phyloP scores from a whole-genome alignment of 2,888 invertebrate species.

The Abrostola triplasia region DNA sequence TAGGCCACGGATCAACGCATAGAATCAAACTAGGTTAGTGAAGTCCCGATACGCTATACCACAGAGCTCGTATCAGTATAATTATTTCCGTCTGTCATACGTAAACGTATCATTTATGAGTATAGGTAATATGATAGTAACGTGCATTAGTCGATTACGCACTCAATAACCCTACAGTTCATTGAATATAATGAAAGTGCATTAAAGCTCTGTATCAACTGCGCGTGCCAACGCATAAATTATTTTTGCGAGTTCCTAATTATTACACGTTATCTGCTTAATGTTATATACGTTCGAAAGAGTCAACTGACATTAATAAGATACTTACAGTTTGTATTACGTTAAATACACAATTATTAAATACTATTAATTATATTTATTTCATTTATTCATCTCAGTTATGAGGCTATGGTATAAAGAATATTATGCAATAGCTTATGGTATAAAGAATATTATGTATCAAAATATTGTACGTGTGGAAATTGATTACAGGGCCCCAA shows the following conservation, averaged over 20 bases:
- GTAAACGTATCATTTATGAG: slow-evolving; percentile 15
- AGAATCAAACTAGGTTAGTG: slow-evolving; percentile 45
- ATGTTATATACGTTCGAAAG: not conserved
- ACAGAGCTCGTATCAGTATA: slow-evolving; percentile 38
- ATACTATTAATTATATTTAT: too few relatives aligned
- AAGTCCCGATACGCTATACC: slow-evolving; percentile 47
- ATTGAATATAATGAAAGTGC: slow-evolving; percentile 24
- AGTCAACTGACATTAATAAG: not conserved
- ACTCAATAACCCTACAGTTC: slow-evolving; percentile 9
- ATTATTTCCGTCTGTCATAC: slow-evolving; percentile 50
- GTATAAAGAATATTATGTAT: too few relatives aligned
- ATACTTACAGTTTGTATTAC: not conserved
- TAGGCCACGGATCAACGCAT: slow-evolving; percentile 31
- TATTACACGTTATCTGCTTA: not conserved
- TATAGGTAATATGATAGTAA: slow-evolving; percentile 38
- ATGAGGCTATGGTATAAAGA: too few relatives aligned
- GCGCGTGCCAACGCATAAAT: slow-evolving; percentile 36
- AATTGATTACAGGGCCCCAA: too few relatives aligned
- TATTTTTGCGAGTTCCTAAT: slow-evolving; percentile 12
- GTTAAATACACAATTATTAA: too few relatives aligned
- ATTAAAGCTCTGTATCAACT: slow-evolving; percentile 28
- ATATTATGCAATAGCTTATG: too few relatives aligned
- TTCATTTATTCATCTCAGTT: too few relatives aligned
- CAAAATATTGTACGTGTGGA: too few relatives aligned
- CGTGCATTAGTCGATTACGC: slow-evolving; percentile 39